phyloP scores from a whole-genome alignment of 2,888 invertebrate genomes.

The Priocnemis perturbator region DNA sequence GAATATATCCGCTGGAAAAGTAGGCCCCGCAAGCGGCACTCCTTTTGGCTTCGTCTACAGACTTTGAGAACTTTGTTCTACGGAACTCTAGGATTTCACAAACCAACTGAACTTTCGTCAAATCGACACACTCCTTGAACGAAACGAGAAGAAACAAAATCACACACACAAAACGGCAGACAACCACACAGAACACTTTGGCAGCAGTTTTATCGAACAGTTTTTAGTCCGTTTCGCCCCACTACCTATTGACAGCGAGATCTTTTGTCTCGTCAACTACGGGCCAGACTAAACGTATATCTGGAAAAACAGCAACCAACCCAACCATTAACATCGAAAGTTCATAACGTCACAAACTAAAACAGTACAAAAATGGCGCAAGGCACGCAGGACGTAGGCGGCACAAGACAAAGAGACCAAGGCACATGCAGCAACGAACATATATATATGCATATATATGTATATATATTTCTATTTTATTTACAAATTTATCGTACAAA shows the following conservation, averaged over 20 bases:
- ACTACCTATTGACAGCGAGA: constrained; percentile 49
- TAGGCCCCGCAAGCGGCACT: constrained; percentile 68
- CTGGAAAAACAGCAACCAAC: constrained; percentile 74
- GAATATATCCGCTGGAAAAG: constrained; percentile 71
- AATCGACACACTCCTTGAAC: constrained; percentile 68
- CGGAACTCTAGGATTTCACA: constrained; percentile 72
- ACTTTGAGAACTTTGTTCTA: constrained; percentile 69
- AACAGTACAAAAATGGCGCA: constrained; percentile 31
- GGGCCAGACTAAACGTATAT: constrained; percentile 73
- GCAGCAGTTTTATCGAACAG: constrained; percentile 68
- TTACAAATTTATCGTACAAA: constrained; percentile 8
- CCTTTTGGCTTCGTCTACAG: constrained; percentile 71
- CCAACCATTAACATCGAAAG: constrained; percentile 67
- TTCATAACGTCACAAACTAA: constrained; percentile 44
- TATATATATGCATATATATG: constrained; percentile 56
- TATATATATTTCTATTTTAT: constrained; percentile 51
- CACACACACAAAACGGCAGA: constrained; percentile 46
- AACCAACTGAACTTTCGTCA: constrained; percentile 70
- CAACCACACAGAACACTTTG: constrained; percentile 44
- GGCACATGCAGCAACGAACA: constrained; percentile 72
- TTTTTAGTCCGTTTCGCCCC: constrained; percentile 59
- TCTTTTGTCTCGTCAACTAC: constrained; percentile 51
- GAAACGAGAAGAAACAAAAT: constrained; percentile 57
- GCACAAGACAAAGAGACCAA: constrained; percentile 64
- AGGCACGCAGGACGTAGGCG: constrained; percentile 57